phyloP scores from a whole-genome alignment of 2,797 vertebrate genomes.

The Etheostoma perlongum region DNA sequence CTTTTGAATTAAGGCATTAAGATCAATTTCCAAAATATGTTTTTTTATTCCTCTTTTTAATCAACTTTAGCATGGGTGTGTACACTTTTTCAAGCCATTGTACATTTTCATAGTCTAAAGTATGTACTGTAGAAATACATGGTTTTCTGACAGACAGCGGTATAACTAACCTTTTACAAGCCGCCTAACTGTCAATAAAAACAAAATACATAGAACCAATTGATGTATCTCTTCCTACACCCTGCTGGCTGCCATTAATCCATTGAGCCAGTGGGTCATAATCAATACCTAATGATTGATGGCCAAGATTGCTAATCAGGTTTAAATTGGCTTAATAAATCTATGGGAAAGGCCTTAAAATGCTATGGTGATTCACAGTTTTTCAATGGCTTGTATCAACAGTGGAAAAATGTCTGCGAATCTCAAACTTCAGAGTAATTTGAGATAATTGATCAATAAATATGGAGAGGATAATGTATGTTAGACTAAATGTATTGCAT shows the following conservation, averaged over 20 bases:
- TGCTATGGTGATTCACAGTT: slow-evolving; percentile 18
- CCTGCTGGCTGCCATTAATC: slow-evolving; percentile 74
- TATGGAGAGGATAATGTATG: background rate
- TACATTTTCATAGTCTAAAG: slow-evolving; percentile 29
- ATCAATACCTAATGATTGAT: slow-evolving; percentile 75
- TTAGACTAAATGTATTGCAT: background rate
- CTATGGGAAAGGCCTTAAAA: slow-evolving; percentile 44
- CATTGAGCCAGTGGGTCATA: slow-evolving; percentile 68
- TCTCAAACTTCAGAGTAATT: background rate
- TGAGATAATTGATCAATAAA: background rate
- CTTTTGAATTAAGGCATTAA: too few species aligned
- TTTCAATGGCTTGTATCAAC: slow-evolving; percentile 5
- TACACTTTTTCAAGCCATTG: background rate
- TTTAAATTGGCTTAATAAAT: slow-evolving; percentile 74
- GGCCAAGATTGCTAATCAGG: slow-evolving; percentile 72
- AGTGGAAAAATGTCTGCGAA: slow-evolving; percentile 24
- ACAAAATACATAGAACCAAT: slow-evolving; percentile 73
- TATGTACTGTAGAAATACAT: slow-evolving; percentile 18
- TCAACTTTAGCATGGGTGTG: too few species aligned
- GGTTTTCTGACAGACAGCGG: slow-evolving; percentile 17
- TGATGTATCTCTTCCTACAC: slow-evolving; percentile 76
- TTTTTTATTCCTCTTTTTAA: too few species aligned
- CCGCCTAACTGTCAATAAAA: slow-evolving; percentile 68
- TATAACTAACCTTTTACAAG: slow-evolving; percentile 37
- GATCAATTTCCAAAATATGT: too few species aligned